phyloP scores from a whole-genome alignment of 1,140 invertebrate species.

The Pygmarrhopalites habei region DNA sequence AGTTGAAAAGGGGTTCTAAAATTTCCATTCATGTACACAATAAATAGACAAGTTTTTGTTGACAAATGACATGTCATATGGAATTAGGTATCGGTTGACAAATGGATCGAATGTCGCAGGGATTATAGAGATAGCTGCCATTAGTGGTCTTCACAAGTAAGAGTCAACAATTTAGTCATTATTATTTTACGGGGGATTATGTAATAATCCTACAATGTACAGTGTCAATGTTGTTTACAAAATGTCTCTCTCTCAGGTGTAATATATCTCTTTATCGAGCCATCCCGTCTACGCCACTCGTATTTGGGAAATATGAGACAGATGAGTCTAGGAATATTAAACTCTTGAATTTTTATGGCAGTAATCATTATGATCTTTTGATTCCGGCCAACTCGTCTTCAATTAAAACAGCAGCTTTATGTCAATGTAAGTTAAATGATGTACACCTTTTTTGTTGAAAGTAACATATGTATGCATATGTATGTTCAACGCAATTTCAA shows the following conservation, averaged over 20 bases:
- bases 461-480: no score
- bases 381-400: background rate
- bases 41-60: no score
- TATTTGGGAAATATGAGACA: background rate
- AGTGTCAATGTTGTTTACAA: no score
- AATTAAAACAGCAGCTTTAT: background rate
- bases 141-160: constrained; percentile 4
- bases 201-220: no score
- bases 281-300: background rate
- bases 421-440: background rate
- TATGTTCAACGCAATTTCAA: no score
- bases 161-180: no score
- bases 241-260: no score
- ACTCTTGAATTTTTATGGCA: constrained; percentile 5
- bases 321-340: background rate
- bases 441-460: no score
- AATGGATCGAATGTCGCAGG: constrained; percentile 8
- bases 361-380: constrained; percentile 5
- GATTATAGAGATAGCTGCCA: background rate
- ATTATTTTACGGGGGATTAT: no score
- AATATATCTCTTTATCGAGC: background rate
- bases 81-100: background rate
- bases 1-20: no score
- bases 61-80: no score
- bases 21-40: no score